Percentiles rank a stretch among this genome's conserved stretches.
Evolutionary conservation across 2,797 vertebrate genomes (phyloP).

Genomic region (Zalophus californianus): DNA sequence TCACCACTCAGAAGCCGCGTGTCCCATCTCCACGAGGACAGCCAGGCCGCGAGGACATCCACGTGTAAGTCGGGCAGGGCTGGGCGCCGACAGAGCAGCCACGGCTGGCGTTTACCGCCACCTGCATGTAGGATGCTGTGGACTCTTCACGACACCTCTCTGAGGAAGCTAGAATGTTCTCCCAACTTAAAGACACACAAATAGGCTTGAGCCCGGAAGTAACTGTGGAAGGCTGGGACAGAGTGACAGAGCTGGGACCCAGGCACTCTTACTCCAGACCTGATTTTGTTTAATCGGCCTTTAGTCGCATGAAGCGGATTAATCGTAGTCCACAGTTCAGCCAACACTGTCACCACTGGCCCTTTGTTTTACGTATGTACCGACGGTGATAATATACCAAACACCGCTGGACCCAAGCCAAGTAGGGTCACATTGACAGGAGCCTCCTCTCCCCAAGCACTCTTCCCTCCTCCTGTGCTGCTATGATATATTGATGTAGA

Average conservation of each 20-base stretch:
- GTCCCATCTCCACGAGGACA: constrained; percentile 93
- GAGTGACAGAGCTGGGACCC: neutral
- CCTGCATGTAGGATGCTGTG: rapidly evolving
- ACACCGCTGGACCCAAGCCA: neutral
- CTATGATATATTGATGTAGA: no score
- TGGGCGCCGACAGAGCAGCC: neutral
- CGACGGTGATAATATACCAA: neutral
- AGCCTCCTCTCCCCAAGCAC: rapidly evolving
- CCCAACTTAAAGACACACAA: no score
- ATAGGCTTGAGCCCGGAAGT: neutral
- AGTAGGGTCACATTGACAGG: neutral
- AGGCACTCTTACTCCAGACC: rapidly evolving
- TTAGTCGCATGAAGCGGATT: no score
- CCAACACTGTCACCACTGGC: neutral
- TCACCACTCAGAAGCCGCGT: constrained; percentile 94
- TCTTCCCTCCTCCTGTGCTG: neutral
- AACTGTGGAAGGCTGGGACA: neutral
- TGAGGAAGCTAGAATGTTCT: neutral
- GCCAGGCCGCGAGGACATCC: constrained; percentile 89
- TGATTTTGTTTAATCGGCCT: no score
- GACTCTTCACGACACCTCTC: rapidly evolving
- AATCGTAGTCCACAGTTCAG: rapidly evolving
- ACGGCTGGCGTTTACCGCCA: rapidly evolving
- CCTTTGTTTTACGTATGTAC: neutral
- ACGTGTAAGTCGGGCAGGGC: constrained; percentile 89